These are phyloP conservation scores for Listronotus bonariensis DNA, from an alignment of 1,140 invertebrate species.

Conservation along the genomic window DNA sequence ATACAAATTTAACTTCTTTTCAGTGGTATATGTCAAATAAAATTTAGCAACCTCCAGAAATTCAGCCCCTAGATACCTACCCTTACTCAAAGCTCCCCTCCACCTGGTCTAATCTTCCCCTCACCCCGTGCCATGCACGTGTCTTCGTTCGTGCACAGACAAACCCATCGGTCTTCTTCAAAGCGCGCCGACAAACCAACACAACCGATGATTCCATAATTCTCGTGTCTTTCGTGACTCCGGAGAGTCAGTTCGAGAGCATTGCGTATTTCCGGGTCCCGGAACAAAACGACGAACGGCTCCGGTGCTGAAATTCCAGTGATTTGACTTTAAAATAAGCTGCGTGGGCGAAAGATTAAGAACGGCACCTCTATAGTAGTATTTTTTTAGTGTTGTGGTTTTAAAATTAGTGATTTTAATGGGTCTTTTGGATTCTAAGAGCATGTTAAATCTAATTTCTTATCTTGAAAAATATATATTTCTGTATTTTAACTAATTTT, in stretches of 20 bases:
- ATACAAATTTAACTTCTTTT: no score
- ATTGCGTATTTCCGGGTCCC: slow-evolving; percentile 23
- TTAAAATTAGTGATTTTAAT: no score
- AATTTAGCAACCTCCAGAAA: no score
- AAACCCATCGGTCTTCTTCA: slow-evolving; percentile 36
- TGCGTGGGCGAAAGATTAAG: no score
- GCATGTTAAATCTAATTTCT: no score
- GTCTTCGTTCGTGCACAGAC: slow-evolving; percentile 7
- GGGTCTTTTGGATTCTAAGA: no score
- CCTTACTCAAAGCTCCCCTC: slow-evolving; percentile 7
- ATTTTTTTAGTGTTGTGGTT: no score
- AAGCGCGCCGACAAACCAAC: slow-evolving; percentile 27
- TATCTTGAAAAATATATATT: no score
- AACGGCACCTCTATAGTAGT: no score
- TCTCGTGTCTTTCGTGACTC: slow-evolving; percentile 28
- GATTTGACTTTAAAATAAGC: no score
- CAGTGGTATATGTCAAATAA: no score
- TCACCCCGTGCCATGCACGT: slow-evolving; percentile 27
- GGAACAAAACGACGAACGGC: not conserved
- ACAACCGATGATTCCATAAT: slow-evolving; percentile 28
- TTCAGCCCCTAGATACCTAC: not conserved
- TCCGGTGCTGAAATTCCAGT: not conserved
- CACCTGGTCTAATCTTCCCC: slow-evolving; percentile 14
- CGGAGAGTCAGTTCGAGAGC: slow-evolving; percentile 14
- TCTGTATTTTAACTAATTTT: no score